phyloP scores from a whole-genome alignment of 2,113 vertebrate species.

The Colistium nudipinnis region DNA sequence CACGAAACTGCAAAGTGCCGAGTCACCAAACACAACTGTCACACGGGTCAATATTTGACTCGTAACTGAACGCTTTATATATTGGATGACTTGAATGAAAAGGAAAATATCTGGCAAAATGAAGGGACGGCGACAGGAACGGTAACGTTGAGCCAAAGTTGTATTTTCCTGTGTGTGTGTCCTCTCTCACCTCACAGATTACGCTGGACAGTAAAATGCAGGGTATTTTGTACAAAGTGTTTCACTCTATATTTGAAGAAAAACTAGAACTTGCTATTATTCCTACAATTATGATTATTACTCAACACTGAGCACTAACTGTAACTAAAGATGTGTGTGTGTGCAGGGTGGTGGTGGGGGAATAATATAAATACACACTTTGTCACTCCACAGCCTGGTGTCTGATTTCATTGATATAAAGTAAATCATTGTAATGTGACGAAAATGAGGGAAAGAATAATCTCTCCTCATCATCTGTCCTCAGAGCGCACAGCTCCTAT shows the following conservation, averaged over 20 bases:
- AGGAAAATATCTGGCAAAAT: too few species aligned
- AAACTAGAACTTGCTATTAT: slow-evolving; percentile 36
- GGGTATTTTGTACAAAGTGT: slow-evolving; percentile 69
- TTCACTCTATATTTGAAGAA: slow-evolving; percentile 63
- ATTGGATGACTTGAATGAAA: too few species aligned
- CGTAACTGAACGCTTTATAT: too few species aligned
- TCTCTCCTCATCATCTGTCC: too few species aligned
- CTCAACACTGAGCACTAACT: slow-evolving; percentile 59
- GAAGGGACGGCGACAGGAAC: too few species aligned
- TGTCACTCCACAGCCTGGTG: slow-evolving; percentile 41
- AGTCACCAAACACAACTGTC: not conserved
- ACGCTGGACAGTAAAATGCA: slow-evolving; percentile 51
- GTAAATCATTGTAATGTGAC: too few species aligned
- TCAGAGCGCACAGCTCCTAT: too few species aligned
- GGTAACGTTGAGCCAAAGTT: too few species aligned
- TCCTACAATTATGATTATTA: slow-evolving; percentile 28
- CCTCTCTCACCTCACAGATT: not conserved
- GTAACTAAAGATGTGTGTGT: slow-evolving; percentile 41
- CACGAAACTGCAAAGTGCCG: slow-evolving; percentile 16
- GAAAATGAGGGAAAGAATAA: too few species aligned
- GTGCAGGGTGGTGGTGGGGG: not conserved
- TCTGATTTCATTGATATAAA: slow-evolving; percentile 6
- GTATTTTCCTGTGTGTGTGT: too few species aligned
- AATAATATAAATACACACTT: slow-evolving; percentile 50
- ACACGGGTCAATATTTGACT: too few species aligned